Evolutionary conservation across 1,140 invertebrate genomes (phyloP).

Genomic region (Oncopodura yosiiana): DNA sequence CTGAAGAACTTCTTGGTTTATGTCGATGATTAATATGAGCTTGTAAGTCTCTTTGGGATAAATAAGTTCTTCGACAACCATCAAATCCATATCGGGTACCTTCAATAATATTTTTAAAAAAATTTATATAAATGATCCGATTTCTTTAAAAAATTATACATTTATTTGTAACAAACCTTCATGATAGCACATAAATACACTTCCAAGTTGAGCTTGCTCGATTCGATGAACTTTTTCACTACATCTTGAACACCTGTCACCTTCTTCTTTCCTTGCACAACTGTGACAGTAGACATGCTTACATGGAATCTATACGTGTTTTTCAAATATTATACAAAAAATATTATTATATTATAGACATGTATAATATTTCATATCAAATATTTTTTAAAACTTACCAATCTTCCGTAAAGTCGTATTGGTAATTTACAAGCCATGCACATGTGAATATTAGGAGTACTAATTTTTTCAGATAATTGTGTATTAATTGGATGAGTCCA

Average conservation of each 20-base stretch:
- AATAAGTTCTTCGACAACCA: conserved; percentile 32
- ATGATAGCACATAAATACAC: conserved; percentile 33
- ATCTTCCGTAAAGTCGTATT: conserved; percentile 28
- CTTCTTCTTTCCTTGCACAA: conserved; percentile 22
- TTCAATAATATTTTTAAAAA: conserved; percentile 1
- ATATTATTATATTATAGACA: background rate
- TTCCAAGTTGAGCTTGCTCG: conserved; percentile 26
- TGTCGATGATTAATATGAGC: conserved; percentile 33
- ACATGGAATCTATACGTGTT: conserved; percentile 28
- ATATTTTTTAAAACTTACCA: conserved; percentile 16
- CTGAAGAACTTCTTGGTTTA: conserved; percentile 15
- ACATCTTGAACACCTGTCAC: conserved; percentile 21
- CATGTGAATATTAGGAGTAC: conserved; percentile 34
- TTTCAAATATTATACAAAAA: background rate
- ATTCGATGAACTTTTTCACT: conserved; percentile 25
- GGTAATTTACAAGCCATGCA: conserved; percentile 25
- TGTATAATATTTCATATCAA: background rate
- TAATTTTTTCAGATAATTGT: conserved; percentile 20
- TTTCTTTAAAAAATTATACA: too few species aligned
- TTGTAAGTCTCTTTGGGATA: conserved; percentile 32
- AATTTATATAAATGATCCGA: background rate
- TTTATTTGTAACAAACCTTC: conserved; percentile 19
- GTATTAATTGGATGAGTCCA: conserved; percentile 25
- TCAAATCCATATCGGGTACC: conserved; percentile 28
- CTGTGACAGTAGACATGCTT: conserved; percentile 32